Evolutionary conservation across 2,113 vertebrate species (phyloP), one percentile per base, ranked within the genome.

Genomic region (Gasterosteus nipponicus): DNA sequence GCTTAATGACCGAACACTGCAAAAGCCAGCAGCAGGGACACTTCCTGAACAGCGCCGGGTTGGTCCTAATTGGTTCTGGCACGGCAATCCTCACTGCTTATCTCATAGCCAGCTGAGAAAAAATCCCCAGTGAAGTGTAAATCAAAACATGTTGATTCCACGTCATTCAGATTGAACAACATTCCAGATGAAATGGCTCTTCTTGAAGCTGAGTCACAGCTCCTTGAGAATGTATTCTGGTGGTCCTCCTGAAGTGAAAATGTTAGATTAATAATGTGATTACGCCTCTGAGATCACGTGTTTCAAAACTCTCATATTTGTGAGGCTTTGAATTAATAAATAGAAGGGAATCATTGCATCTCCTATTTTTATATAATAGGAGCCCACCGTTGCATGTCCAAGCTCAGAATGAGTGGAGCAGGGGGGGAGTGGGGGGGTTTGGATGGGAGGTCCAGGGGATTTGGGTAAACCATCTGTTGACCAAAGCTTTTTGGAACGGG

Each of bases 391-490:
- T 83, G 91, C 91, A 93, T 87, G 89, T 89, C 82, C 80, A 81
- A 78, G 83, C 87, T 85, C 78, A 72, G 72, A 86, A 80, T 88
- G 81, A 85, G 82, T 75, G 76, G 76, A 81, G 70, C 64, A 15
- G 57, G 78, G 83, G 80, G 31, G 19, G 10, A 41, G 58, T 71
- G 22, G 7, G 47, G 38, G 71, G 22, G 51, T 26, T 67, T 73
- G 76, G 78, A 80, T 73, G 89, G 82, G 81, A 82, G 91, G 81
- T 86, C 81, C 78, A 71, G 83, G 88, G 91, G 93, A 94, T 93
- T 93, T 88, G 86, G 86, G 88, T 93, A 90, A 93, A 93, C 93
- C 94, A 94, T 94, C 92, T 94, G 94, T 93, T 95, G 90, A 86
- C 85, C 92, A 93, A 93, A 92, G 93, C 92, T 90, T 93, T 92